A percentile compares a stretch with the other conserved stretches of the same genome.
Evolutionary conservation across 64 coral and sea anemone genomes (phyloP).

Genomic region (Porites australiensis): DNA sequence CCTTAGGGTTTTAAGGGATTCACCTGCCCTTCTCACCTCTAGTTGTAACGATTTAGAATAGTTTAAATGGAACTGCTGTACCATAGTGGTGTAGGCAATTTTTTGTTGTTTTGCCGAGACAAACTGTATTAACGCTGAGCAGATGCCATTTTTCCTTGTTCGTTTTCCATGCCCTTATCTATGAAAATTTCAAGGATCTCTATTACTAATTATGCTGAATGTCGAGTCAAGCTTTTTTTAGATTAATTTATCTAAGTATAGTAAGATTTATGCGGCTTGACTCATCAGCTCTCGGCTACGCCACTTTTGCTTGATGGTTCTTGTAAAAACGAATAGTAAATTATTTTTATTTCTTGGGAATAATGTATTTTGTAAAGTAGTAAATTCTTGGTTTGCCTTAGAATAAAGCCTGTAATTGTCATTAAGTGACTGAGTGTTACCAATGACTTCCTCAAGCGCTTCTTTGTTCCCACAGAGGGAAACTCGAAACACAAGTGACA

Average conservation of each 20-base stretch:
- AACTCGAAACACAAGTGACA: too few relatives aligned
- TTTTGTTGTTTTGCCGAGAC: too few relatives aligned
- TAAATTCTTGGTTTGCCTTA: constrained; percentile 24
- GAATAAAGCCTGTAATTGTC: constrained; percentile 29
- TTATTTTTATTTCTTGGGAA: constrained; percentile 63
- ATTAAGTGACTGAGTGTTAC: neutral
- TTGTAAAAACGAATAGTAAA: constrained; percentile 42
- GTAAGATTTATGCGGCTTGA: neutral
- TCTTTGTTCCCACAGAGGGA: too few relatives aligned
- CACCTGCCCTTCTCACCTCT: too few relatives aligned
- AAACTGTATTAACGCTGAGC: too few relatives aligned
- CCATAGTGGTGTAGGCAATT: too few relatives aligned
- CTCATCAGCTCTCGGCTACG: neutral
- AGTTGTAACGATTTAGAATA: too few relatives aligned
- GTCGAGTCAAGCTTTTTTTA: neutral
- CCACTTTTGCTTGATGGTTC: constrained; percentile 4
- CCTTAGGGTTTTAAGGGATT: too few relatives aligned
- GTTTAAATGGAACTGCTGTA: too few relatives aligned
- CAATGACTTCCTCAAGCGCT: too few relatives aligned
- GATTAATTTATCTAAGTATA: neutral
- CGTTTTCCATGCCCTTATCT: too few relatives aligned
- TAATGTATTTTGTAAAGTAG: constrained; percentile 50
- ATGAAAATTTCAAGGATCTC: neutral
- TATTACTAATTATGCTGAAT: neutral
- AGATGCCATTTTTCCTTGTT: too few relatives aligned